A percentile compares a stretch with the other conserved stretches of the same genome.
Conservation (phyloP, 2,797 vertebrate species). For the Glossophaga mutica region DNA sequence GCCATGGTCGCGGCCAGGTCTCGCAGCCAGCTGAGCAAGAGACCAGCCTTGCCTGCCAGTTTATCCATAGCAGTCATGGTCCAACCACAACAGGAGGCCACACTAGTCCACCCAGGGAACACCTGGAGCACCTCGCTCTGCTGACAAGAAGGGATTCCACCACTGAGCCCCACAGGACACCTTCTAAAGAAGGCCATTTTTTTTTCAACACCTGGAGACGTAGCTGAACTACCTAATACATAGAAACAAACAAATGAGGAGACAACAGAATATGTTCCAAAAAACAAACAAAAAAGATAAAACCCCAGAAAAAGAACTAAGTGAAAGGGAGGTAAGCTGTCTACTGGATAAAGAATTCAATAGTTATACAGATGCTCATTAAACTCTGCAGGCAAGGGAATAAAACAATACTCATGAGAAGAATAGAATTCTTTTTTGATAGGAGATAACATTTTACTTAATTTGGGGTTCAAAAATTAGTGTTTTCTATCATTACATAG, state of each 20-base stretch:
- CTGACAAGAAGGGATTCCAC: neutral
- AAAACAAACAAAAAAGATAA: neutral
- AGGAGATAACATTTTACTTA: neutral
- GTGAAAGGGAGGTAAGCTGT: neutral
- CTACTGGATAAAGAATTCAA: neutral
- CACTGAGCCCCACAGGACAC: neutral
- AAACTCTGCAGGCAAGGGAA: neutral
- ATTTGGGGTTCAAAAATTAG: neutral
- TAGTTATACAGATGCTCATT: neutral
- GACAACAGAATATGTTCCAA: neutral
- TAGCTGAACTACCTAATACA: neutral
- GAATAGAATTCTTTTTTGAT: neutral
- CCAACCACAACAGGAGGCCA: neutral
- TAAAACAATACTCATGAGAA: neutral
- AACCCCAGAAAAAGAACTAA: neutral
- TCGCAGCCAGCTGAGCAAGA: neutral
- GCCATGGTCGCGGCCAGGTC: neutral
- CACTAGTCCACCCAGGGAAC: neutral
- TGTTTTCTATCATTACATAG: neutral
- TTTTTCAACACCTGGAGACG: neutral
- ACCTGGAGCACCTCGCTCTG: neutral
- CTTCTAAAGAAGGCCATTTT: neutral
- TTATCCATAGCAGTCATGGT: neutral
- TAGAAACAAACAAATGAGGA: neutral
- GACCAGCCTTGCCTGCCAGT: neutral